Evolutionary conservation across 1,140 invertebrate species (phyloP).

Genomic region (Eulimnadia texana): DNA sequence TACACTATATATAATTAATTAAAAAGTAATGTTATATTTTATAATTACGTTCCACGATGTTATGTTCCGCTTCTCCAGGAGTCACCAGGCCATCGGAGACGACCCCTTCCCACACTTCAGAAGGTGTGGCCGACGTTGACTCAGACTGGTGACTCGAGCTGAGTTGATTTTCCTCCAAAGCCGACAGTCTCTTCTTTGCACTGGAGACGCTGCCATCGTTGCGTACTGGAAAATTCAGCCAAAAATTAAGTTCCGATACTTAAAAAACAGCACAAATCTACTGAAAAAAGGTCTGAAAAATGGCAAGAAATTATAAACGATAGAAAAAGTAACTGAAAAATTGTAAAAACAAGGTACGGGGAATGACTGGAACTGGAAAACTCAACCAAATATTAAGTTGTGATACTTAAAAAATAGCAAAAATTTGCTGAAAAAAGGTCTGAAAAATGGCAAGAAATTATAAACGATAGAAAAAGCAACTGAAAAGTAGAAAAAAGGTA

Average conservation of each 20-base stretch:
- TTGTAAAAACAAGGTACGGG: too few species aligned
- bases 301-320: too few species aligned
- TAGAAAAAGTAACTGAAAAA: too few species aligned
- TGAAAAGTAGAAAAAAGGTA: not conserved
- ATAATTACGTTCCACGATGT: slow-evolving; percentile 30
- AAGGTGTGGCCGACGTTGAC: slow-evolving; percentile 17
- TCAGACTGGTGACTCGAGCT: slow-evolving; percentile 19
- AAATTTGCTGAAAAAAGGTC: too few species aligned
- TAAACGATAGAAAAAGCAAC: not conserved
- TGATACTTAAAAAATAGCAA: too few species aligned
- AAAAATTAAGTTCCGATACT: too few species aligned
- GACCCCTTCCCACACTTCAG: slow-evolving; percentile 21
- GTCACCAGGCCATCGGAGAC: slow-evolving; percentile 29
- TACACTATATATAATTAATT: too few species aligned
- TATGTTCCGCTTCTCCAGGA: slow-evolving; percentile 34
- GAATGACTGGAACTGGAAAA: too few species aligned
- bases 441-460: too few species aligned
- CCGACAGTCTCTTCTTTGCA: slow-evolving; percentile 3
- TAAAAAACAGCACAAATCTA: too few species aligned
- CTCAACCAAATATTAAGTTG: too few species aligned
- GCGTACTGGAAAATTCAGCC: not conserved
- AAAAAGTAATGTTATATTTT: slow-evolving; percentile 5
- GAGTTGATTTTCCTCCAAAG: not conserved
- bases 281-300: too few species aligned
- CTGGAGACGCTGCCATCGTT: not conserved